Percentiles rank a stretch among this genome's conserved stretches.
phyloP scores from a whole-genome alignment of 2,797 vertebrate genomes.

The Thamnophis elegans region DNA sequence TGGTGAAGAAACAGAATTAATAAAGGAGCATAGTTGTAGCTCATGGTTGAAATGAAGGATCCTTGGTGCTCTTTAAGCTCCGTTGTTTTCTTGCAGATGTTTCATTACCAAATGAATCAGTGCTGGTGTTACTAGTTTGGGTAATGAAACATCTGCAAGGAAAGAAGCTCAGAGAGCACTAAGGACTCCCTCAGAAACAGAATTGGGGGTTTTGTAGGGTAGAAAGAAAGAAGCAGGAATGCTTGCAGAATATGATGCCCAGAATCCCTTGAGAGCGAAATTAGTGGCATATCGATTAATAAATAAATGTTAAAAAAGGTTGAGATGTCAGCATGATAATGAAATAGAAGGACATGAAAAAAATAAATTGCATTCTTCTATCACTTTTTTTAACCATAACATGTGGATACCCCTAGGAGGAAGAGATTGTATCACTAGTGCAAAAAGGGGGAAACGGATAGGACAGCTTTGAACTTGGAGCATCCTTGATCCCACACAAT shows the following conservation, averaged over 20 bases:
- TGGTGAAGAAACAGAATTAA: neutral
- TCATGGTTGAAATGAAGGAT: neutral
- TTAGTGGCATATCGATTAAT: neutral
- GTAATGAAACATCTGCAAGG: neutral
- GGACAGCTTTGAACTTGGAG: neutral
- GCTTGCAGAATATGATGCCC: neutral
- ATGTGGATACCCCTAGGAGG: neutral
- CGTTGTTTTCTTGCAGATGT: neutral
- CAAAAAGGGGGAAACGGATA: neutral
- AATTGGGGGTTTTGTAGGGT: neutral
- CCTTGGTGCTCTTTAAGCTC: neutral
- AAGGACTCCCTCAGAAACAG: neutral
- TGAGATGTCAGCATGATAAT: neutral
- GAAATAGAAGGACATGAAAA: neutral
- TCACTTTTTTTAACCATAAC: neutral
- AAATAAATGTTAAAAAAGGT: neutral
- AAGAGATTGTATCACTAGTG: neutral
- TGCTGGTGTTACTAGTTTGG: neutral
- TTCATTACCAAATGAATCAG: neutral
- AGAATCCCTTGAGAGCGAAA: neutral
- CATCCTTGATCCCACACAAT: neutral
- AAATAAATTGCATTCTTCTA: neutral
- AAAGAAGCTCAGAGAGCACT: neutral
- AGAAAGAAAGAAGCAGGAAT: neutral
- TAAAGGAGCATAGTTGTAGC: neutral